Evolutionary conservation across 2,113 vertebrate species (phyloP).

Genomic region (Eulemur macaco): DNA sequence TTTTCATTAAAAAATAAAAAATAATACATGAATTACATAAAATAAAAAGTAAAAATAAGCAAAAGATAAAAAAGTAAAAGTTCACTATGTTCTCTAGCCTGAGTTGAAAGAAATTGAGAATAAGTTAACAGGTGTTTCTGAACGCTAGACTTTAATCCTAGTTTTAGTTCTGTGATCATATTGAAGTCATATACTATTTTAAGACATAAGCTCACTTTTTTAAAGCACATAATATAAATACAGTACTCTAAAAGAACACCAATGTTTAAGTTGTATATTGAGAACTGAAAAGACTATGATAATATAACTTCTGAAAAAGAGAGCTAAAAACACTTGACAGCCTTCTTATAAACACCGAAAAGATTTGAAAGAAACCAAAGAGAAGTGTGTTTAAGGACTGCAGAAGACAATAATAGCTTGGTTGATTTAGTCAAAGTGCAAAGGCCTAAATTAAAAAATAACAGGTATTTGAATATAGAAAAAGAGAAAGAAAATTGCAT

Average conservation of each 20-base stretch:
- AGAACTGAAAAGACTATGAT: neutral
- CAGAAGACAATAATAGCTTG: neutral
- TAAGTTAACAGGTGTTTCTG: slow-evolving; percentile 65
- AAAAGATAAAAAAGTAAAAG: slow-evolving; percentile 29
- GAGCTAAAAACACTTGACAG: neutral
- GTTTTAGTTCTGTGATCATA: slow-evolving; percentile 61
- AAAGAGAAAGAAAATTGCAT: slow-evolving; percentile 16
- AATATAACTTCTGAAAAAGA: neutral
- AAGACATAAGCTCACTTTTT: slow-evolving; percentile 64
- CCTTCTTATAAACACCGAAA: slow-evolving; percentile 16
- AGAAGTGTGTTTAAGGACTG: slow-evolving; percentile 33
- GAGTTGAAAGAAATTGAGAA: slow-evolving; percentile 52
- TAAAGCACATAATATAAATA: slow-evolving; percentile 30
- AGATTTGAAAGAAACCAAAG: slow-evolving; percentile 22
- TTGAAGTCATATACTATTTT: slow-evolving; percentile 70
- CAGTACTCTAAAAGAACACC: neutral
- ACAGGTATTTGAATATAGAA: slow-evolving; percentile 2
- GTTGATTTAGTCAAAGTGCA: neutral
- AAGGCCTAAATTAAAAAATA: slow-evolving; percentile 19
- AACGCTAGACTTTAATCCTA: slow-evolving; percentile 58
- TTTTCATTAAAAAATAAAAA: slow-evolving; percentile 10
- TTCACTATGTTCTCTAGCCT: neutral
- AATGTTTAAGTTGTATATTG: neutral
- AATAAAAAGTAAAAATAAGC: neutral
- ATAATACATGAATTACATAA: neutral